phyloP scores from a whole-genome alignment of 1,140 invertebrate species.

The Drosophila kikkawai region DNA sequence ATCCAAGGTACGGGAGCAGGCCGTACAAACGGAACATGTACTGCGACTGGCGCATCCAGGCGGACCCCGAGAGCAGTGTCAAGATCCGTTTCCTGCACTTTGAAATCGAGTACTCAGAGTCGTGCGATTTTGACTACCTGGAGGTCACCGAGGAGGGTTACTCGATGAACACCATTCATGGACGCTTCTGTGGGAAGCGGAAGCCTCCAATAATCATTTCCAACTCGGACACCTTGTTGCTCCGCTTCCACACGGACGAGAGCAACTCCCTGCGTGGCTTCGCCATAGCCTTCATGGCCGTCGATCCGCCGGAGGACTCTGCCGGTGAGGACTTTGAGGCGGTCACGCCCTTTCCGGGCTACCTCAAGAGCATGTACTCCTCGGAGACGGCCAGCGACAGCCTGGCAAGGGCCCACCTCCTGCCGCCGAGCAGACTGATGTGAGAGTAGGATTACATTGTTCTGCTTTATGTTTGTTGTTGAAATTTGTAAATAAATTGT shows the following conservation, averaged over 20 bases:
- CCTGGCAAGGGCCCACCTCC: constrained; percentile 16
- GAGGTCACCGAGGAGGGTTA: constrained; percentile 89
- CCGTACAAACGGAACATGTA: constrained; percentile 95
- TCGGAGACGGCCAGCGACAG: constrained; percentile 43
- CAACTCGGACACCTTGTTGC: constrained; percentile 92
- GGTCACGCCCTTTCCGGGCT: constrained; percentile 82
- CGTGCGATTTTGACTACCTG: constrained; percentile 94
- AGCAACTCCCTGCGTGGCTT: constrained; percentile 96
- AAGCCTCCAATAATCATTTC: constrained; percentile 95
- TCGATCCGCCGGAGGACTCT: constrained; percentile 86
- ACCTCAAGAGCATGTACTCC: constrained; percentile 78
- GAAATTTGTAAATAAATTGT: constrained; percentile 61
- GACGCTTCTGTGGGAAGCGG: constrained; percentile 85
- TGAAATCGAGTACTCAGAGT: constrained; percentile 95
- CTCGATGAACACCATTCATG: constrained; percentile 84
- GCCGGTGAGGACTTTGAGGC: constrained; percentile 70
- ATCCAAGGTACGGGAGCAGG: constrained; percentile 95
- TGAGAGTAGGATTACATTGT: constrained; percentile 1
- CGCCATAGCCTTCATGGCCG: constrained; percentile 92
- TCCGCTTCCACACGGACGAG: constrained; percentile 96
- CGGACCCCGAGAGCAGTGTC: constrained; percentile 90
- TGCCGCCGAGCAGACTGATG: constrained; percentile 49
- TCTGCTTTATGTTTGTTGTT: constrained; percentile 57
- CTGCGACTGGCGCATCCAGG: constrained; percentile 97
- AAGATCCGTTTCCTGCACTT: constrained; percentile 95